These are phyloP conservation scores for Catagonus wagneri DNA, from an alignment of 2,113 vertebrate genomes.

Conservation along the genomic window DNA sequence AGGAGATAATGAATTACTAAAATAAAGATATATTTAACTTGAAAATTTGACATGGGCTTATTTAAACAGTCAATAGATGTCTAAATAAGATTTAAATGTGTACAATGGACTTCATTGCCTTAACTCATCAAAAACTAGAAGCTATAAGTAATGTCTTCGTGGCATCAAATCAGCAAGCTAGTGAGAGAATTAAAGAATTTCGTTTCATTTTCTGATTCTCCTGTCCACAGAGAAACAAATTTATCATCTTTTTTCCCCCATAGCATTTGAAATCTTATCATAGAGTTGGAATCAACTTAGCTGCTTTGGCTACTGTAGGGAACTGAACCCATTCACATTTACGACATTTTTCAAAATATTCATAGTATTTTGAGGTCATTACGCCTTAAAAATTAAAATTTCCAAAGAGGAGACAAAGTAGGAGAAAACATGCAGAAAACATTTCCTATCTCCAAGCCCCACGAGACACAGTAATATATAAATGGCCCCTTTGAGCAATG, in stretches of 20 bases:
- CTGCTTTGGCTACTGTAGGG: neutral
- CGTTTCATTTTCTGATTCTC: neutral
- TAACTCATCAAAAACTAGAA: neutral
- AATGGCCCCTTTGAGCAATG: neutral
- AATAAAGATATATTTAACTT: conserved; percentile 25
- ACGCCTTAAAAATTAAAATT: neutral
- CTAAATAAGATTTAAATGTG: neutral
- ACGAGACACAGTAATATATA: neutral
- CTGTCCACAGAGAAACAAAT: neutral
- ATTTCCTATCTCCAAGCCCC: neutral
- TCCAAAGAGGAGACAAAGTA: neutral
- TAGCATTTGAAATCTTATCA: neutral
- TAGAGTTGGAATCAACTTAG: neutral
- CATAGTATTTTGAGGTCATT: neutral
- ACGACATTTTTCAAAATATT: conserved; percentile 15
- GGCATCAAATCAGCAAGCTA: neutral
- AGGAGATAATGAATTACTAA: neutral
- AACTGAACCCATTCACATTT: neutral
- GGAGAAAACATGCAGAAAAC: neutral
- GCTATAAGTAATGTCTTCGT: neutral
- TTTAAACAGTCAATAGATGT: neutral
- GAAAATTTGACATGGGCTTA: neutral
- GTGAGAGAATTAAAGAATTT: neutral
- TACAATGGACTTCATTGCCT: neutral
- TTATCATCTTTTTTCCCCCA: neutral